Percentiles rank a stretch among this genome's conserved stretches.
phyloP scores from a whole-genome alignment of 1,140 invertebrate genomes.

The Drosophila triauraria region DNA sequence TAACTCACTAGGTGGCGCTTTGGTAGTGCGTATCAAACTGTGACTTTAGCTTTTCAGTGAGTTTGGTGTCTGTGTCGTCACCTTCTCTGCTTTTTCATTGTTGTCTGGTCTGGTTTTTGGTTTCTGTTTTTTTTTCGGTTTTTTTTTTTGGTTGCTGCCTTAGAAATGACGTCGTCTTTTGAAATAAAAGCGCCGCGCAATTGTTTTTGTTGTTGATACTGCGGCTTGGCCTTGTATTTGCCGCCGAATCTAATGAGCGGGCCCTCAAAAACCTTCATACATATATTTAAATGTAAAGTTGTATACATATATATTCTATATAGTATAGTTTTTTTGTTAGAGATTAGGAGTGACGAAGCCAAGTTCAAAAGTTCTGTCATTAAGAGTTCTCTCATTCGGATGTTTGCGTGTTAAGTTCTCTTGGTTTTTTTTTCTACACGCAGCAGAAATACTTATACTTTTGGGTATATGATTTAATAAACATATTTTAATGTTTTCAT shows the following conservation, averaged over 20 bases:
- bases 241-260: constrained; percentile 53
- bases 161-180: constrained; percentile 29
- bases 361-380: constrained; percentile 70
- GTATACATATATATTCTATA: not conserved
- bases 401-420: constrained; percentile 4
- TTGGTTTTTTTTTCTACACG: constrained; percentile 2
- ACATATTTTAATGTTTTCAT: not conserved
- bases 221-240: constrained; percentile 52
- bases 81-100: constrained; percentile 13
- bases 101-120: constrained; percentile 16
- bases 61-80: constrained; percentile 24
- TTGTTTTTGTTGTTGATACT: constrained; percentile 45
- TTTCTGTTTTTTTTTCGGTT: not conserved
- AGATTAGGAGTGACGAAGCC: constrained; percentile 60
- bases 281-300: not conserved
- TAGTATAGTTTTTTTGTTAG: not conserved
- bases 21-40: constrained; percentile 20
- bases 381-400: constrained; percentile 5
- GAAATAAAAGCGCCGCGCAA: constrained; percentile 2
- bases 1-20: constrained; percentile 41
- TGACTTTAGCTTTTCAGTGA: constrained; percentile 26
- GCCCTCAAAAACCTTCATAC: constrained; percentile 12
- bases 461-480: not conserved
- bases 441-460: not conserved
- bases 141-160: not conserved